phyloP scores from a whole-genome alignment of 2,113 vertebrate genomes.

The Seriola dumerili region DNA sequence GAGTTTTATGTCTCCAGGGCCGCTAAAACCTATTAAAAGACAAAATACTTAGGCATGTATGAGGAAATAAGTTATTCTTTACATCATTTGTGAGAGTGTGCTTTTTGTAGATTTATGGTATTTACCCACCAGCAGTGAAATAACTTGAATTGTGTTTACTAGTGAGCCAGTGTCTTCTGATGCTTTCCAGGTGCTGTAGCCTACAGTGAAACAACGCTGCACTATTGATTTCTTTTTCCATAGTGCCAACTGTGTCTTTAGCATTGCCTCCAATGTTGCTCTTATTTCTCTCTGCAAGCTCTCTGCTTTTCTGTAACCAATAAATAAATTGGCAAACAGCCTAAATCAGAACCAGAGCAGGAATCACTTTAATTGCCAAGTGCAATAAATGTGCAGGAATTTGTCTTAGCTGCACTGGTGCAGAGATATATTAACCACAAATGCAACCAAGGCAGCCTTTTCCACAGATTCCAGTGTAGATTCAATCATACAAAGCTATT shows the following conservation, averaged over 20 bases:
- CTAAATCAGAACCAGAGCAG: slow-evolving; percentile 53
- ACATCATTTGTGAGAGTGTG: slow-evolving; percentile 38
- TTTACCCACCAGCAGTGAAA: slow-evolving; percentile 60
- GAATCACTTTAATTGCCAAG: slow-evolving; percentile 58
- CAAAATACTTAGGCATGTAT: slow-evolving; percentile 43
- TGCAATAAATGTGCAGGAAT: slow-evolving; percentile 52
- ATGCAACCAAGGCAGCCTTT: slow-evolving; percentile 25
- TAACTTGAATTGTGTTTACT: slow-evolving; percentile 52
- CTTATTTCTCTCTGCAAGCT: slow-evolving; percentile 26
- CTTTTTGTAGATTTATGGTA: slow-evolving; percentile 41
- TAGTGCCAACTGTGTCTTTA: slow-evolving; percentile 53
- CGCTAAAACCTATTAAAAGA: slow-evolving; percentile 56
- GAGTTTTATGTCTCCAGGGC: slow-evolving; percentile 42
- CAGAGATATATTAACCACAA: slow-evolving; percentile 55
- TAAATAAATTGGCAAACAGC: slow-evolving; percentile 43
- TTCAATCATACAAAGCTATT: slow-evolving; percentile 51
- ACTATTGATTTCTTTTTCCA: slow-evolving; percentile 71
- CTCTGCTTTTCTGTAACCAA: slow-evolving; percentile 33
- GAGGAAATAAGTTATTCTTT: slow-evolving; percentile 33
- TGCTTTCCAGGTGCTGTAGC: slow-evolving; percentile 65
- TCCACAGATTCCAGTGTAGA: slow-evolving; percentile 28
- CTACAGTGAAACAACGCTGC: slow-evolving; percentile 69
- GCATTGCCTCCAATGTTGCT: slow-evolving; percentile 39
- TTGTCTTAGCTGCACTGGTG: slow-evolving; percentile 39
- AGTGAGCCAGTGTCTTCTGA: slow-evolving; percentile 56